Conservation (phyloP, 2,113 vertebrate genomes). For the Euleptes europaea region DNA sequence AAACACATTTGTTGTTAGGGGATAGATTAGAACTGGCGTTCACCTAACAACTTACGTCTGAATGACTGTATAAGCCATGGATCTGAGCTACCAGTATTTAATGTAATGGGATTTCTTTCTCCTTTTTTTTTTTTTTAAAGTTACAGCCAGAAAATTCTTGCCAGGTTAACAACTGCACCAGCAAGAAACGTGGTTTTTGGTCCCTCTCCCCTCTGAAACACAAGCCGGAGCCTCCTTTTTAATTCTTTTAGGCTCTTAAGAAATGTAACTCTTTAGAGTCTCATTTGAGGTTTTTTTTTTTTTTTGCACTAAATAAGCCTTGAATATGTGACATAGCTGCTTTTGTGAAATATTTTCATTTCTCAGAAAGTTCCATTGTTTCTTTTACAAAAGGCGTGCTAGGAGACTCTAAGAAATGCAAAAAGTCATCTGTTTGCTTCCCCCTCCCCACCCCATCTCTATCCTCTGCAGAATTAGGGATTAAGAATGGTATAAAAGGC, state of each 20-base stretch:
- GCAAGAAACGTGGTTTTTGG: background rate
- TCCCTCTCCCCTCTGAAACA: background rate
- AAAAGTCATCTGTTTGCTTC: conserved; percentile 54
- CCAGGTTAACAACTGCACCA: background rate
- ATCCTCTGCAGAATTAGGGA: conserved; percentile 60
- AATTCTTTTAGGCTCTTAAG: conserved; percentile 37
- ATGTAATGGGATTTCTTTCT: conserved; percentile 27
- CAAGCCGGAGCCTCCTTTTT: conserved; percentile 23
- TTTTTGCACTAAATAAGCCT: conserved; percentile 53
- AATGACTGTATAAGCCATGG: conserved; percentile 43
- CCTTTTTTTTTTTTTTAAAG: background rate
- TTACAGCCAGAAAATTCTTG: conserved; percentile 20
- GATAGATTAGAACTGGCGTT: conserved; percentile 51
- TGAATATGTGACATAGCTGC: conserved; percentile 67
- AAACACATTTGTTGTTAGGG: conserved; percentile 66
- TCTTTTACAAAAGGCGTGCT: conserved; percentile 63
- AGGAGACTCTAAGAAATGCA: conserved; percentile 72
- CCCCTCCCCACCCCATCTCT: conserved; percentile 33
- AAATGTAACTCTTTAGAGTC: conserved; percentile 50
- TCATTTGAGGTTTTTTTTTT: conserved; percentile 61
- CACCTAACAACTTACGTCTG: conserved; percentile 48
- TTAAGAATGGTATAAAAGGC: conserved; percentile 59
- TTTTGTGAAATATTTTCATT: conserved; percentile 73
- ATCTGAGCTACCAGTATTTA: conserved; percentile 22
- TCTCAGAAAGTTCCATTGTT: conserved; percentile 67